Evolutionary conservation across 2,797 vertebrate species (phyloP).

Genomic region (Brachyrhaphis roseni): DNA sequence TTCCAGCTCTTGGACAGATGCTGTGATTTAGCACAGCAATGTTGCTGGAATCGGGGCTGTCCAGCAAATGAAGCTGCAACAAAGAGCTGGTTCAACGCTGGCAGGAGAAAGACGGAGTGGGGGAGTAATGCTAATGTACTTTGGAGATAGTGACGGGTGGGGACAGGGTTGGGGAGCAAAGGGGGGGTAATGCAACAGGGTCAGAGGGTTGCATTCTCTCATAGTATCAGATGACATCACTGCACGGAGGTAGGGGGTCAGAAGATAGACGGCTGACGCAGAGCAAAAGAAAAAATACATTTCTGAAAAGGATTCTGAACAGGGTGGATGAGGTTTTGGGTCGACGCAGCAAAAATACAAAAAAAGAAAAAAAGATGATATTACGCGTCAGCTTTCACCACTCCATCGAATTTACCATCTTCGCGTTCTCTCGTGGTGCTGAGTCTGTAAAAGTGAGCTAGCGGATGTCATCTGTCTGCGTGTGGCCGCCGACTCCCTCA

Average conservation of each 20-base stretch:
- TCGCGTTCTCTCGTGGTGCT: conserved; percentile 48
- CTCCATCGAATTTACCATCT: conserved; percentile 54
- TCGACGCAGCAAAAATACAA: conserved; percentile 52
- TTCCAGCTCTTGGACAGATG: conserved; percentile 71
- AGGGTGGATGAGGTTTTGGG: conserved; percentile 24
- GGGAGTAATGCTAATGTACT: conserved; percentile 70
- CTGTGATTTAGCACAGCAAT: conserved; percentile 66
- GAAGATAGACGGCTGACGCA: conserved; percentile 38
- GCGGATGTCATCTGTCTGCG: conserved; percentile 51
- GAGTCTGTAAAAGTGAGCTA: conserved; percentile 26
- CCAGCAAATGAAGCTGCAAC: conserved; percentile 62
- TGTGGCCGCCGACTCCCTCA: conserved; percentile 59
- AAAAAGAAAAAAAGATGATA: conserved; percentile 1
- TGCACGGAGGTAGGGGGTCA: conserved; percentile 13
- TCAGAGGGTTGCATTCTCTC: conserved; percentile 82
- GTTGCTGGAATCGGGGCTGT: conserved; percentile 53
- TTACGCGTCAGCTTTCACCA: conserved; percentile 34
- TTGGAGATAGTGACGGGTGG: conserved; percentile 51
- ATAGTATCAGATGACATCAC: conserved; percentile 82
- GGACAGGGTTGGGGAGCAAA: background rate
- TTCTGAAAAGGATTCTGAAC: conserved; percentile 59
- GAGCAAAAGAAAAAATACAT: conserved; percentile 63
- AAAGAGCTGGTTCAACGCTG: conserved; percentile 74
- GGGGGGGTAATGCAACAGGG: conserved; percentile 69
- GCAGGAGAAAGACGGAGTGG: conserved; percentile 30